Conservation (phyloP, 2,888 invertebrate species). For the Drosophila mettleri region DNA sequence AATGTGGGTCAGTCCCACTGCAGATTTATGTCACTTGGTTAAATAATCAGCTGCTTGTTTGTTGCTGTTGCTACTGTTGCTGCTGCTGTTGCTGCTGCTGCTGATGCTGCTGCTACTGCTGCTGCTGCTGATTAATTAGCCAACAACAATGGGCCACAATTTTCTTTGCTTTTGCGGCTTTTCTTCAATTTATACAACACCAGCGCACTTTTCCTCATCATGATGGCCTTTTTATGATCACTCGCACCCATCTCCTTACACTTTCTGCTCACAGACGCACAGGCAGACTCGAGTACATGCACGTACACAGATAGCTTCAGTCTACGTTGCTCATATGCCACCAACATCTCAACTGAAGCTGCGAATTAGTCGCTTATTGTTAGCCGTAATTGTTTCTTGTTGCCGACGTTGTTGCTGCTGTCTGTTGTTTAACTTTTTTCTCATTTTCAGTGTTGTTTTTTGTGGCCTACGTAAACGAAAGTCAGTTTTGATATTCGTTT, state of each 20-base stretch:
- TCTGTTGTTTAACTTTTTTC: slow-evolving; percentile 25
- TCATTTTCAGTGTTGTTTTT: slow-evolving; percentile 16
- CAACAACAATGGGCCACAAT: slow-evolving; percentile 61
- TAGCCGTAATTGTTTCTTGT: slow-evolving; percentile 74
- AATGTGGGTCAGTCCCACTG: slow-evolving; percentile 60
- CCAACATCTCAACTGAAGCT: slow-evolving; percentile 54
- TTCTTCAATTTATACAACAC: slow-evolving; percentile 57
- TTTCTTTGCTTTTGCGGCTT: slow-evolving; percentile 56
- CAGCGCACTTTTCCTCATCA: slow-evolving; percentile 65
- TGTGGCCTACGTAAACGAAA: slow-evolving; percentile 65
- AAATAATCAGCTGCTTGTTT: slow-evolving; percentile 61
- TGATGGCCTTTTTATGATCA: slow-evolving; percentile 74
- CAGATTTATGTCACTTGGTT: slow-evolving; percentile 75
- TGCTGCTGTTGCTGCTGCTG: slow-evolving; percentile 25
- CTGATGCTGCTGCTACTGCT: slow-evolving; percentile 8
- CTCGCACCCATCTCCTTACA: slow-evolving; percentile 53
- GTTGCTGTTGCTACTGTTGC: slow-evolving; percentile 3
- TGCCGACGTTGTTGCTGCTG: slow-evolving; percentile 49
- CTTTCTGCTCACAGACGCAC: slow-evolving; percentile 28
- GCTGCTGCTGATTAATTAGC: slow-evolving; percentile 60
- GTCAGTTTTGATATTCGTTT: slow-evolving; percentile 68
- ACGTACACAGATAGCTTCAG: slow-evolving; percentile 12
- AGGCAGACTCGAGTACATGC: slow-evolving; percentile 1
- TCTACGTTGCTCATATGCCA: slow-evolving; percentile 47
- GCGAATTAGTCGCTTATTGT: slow-evolving; percentile 77